Evolutionary conservation across 2,113 vertebrate genomes (phyloP), one percentile per base, ranked within the genome.

Genomic region (Pseudorhombus dupliciocellatus): DNA sequence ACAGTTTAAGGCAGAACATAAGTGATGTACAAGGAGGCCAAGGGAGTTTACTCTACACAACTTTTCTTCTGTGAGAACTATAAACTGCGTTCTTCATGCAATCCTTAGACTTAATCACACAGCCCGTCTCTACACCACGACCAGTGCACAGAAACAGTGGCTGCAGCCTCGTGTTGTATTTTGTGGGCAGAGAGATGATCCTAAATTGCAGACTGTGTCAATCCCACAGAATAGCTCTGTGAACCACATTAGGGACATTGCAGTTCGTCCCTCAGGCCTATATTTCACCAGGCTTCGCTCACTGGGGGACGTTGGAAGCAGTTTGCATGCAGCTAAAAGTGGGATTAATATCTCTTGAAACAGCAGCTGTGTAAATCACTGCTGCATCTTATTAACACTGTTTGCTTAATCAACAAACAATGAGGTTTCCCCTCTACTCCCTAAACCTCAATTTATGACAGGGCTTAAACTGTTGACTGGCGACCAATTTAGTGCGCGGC

Each of bases 381-480:
- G 14, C 40, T 61, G 37, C 74, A 11, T 84, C 66, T 73, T 34
- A 56, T 80, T 55, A 78, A 75, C 59, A 48, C 40, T 62, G 84
- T 88, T 84, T 82, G 66, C 87, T 83, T 83, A 60, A 81, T 81
- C 63, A 30, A 34, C 9, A 15, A 68, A 68, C 71, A 71, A 60
- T 68, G 30, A 34, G 56, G 59, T 37, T 26, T 63, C 55, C 40
- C 66, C 70, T 72, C 4, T 81, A 78, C 80, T 84, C 70, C 54
- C 26, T 10, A 60, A 57, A 77, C 34, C n/a, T 54, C 61, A 74
- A 80, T 78, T 85, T 79, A 85, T 91, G 70, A 67, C 66, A 52
- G 69, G 77, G 67, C 76, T 83, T 46, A 28, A 71, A 34, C 18
- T 68, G 53, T 73, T 26, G 34, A 75, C 15, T n/a, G 11, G 26